These are phyloP conservation scores for Thaumatotibia leucotreta DNA, from an alignment of 1,140 invertebrate genomes.

Conservation along the genomic window DNA sequence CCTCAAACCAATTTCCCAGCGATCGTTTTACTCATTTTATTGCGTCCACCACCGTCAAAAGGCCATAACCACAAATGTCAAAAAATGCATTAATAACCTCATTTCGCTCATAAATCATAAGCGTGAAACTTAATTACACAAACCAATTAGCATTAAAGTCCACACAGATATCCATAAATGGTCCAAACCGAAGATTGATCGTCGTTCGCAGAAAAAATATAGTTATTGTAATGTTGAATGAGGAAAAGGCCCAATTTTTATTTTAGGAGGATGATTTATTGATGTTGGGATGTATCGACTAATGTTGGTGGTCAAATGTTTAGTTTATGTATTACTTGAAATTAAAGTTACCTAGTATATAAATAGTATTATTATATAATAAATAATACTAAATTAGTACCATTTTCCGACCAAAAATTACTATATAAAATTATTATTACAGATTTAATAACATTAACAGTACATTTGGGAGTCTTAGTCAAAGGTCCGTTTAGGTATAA, in stretches of 20 bases:
- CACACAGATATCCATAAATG: slow-evolving; percentile 39
- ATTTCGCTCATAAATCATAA: slow-evolving; percentile 38
- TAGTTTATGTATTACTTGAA: too few species aligned
- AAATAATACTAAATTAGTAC: too few species aligned
- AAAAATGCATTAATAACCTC: slow-evolving; percentile 18
- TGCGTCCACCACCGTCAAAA: slow-evolving; percentile 4
- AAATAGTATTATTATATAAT: too few species aligned
- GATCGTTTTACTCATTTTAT: not conserved
- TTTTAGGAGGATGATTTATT: not conserved
- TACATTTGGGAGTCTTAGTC: too few species aligned
- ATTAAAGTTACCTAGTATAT: too few species aligned
- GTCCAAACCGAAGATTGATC: slow-evolving; percentile 52
- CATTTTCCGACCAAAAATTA: too few species aligned
- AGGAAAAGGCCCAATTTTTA: slow-evolving; percentile 17
- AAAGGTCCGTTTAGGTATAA: too few species aligned
- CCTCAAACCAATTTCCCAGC: not conserved
- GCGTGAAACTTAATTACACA: slow-evolving; percentile 36
- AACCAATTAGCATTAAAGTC: slow-evolving; percentile 41
- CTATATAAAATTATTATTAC: too few species aligned
- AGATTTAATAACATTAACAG: too few species aligned
- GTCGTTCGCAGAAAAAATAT: slow-evolving; percentile 33
- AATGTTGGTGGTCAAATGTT: too few species aligned
- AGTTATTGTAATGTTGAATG: slow-evolving; percentile 2
- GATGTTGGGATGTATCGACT: not conserved
- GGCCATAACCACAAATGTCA: slow-evolving; percentile 9